Evolutionary conservation across 2,113 vertebrate genomes (phyloP), one percentile per base, ranked within the genome.

Genomic region (Pungitius pungitius): DNA sequence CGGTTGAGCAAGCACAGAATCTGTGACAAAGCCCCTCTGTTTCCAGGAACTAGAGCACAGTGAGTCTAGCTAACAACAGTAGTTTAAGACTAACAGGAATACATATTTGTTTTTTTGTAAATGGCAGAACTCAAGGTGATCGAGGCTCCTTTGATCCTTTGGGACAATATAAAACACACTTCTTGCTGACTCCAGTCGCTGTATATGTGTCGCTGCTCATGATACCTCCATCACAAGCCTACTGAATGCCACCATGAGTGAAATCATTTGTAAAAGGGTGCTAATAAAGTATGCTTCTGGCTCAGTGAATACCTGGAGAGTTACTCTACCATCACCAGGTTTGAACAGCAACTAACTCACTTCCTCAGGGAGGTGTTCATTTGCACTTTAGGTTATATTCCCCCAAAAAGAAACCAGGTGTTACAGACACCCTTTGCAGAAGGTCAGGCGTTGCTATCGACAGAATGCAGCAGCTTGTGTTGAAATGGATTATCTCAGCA

Each of bases 161-260:
- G n/a, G 45, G 37, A 35, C 67, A 49, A 55, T 81, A 69, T 79
- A 78, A 69, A 72, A 52, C 49, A 59, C 47, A 55, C 77, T 75
- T 73, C 18, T 39, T 62, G 62, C 78, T 63, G 77, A 65, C 64
- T 83, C 3, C 20, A 14, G 22, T 20, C 24, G 55, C 73, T 69
- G 27, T 57, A 7, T 35, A 6, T 20, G 52, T 58, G 47, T 26
- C n/a, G 24, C 67, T 80, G 27, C 69, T 58, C 75, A 70, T 65
- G 65, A 70, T 49, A 51, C 47, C 33, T 55, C 20, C 52, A 63
- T 75, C 49, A 69, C 49, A 12, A 5, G 42, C 49, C 14, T 35
- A 73, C 75, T 51, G 63, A 78, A 54, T 26, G 55, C 55, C 66
- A 33, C 12, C 33, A 33, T 12, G 10, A 51, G 57, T 67, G 30